phyloP scores from a whole-genome alignment of 1,140 invertebrate genomes.

The Drosophila persimilis region DNA sequence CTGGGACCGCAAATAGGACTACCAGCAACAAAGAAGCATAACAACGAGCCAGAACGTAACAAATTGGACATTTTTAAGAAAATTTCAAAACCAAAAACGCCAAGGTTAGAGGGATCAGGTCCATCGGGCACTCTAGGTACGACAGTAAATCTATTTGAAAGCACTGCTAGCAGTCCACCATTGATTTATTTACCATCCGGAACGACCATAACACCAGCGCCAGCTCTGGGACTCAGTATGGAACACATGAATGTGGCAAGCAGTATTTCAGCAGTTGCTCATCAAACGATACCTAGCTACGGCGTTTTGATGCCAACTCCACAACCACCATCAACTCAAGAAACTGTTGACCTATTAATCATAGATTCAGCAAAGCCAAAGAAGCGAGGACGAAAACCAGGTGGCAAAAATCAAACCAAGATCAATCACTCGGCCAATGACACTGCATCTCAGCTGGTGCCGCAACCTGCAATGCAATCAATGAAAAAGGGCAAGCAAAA shows the following conservation, averaged over 20 bases:
- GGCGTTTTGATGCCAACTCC: too few relatives aligned
- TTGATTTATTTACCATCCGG: conserved; percentile 72
- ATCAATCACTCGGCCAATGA: background rate
- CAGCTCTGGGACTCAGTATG: background rate
- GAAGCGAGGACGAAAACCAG: conserved; percentile 75
- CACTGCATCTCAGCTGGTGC: background rate
- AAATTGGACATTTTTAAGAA: conserved; percentile 94
- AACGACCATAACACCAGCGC: conserved; percentile 74
- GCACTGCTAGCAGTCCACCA: conserved; percentile 8
- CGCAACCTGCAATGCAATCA: conserved; percentile 2
- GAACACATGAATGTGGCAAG: background rate
- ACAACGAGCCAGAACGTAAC: conserved; percentile 90
- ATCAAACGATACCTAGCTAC: too few relatives aligned
- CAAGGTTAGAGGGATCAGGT: conserved; percentile 3
- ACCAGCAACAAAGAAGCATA: conserved; percentile 84
- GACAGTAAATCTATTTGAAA: conserved; percentile 24
- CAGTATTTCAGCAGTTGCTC: too few relatives aligned
- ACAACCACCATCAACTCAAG: background rate
- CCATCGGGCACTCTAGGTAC: background rate
- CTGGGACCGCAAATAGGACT: background rate
- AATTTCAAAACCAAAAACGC: conserved; percentile 83
- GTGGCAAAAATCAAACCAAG: conserved; percentile 61
- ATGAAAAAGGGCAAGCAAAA: conserved; percentile 22
- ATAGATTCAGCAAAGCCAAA: conserved; percentile 51
- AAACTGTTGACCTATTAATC: conserved; percentile 7